Evolutionary conservation across 2,888 invertebrate species (phyloP).

Genomic region (Meiosimyza decipiens): DNA sequence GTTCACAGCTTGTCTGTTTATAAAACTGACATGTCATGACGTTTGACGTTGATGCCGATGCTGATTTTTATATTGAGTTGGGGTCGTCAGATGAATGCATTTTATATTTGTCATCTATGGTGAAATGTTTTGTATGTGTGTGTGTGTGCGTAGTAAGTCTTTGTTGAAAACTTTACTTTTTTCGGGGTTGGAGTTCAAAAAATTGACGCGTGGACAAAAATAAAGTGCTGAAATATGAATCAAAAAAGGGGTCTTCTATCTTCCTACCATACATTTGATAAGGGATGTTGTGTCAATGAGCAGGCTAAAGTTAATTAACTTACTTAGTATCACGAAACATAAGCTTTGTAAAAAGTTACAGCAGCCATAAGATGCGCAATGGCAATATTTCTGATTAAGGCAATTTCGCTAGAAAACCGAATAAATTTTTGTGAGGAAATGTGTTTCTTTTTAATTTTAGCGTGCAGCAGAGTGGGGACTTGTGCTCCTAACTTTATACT

Average conservation of each 20-base stretch:
- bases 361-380: no score
- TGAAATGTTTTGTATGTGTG: not conserved
- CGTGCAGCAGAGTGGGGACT: no score
- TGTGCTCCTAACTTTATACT: no score
- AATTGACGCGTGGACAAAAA: slow-evolving; percentile 18
- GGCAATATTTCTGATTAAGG: no score
- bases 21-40: slow-evolving; percentile 10
- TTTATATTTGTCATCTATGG: no score
- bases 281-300: not conserved
- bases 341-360: no score
- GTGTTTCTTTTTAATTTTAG: no score
- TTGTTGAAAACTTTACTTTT: not conserved
- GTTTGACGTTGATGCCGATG: slow-evolving; percentile 16
- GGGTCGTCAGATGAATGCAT: slow-evolving; percentile 2
- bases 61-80: slow-evolving; percentile 23
- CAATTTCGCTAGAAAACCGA: no score
- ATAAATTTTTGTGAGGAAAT: no score
- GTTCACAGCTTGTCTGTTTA: no score
- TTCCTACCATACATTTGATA: not conserved
- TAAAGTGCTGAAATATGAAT: slow-evolving; percentile 4
- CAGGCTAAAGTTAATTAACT: not conserved
- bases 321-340: not conserved
- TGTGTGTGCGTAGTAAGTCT: not conserved
- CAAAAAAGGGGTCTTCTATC: not conserved
- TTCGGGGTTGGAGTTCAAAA: slow-evolving; percentile 21